phyloP scores from a whole-genome alignment of 2,888 invertebrate species.

The Litoditis marina region DNA sequence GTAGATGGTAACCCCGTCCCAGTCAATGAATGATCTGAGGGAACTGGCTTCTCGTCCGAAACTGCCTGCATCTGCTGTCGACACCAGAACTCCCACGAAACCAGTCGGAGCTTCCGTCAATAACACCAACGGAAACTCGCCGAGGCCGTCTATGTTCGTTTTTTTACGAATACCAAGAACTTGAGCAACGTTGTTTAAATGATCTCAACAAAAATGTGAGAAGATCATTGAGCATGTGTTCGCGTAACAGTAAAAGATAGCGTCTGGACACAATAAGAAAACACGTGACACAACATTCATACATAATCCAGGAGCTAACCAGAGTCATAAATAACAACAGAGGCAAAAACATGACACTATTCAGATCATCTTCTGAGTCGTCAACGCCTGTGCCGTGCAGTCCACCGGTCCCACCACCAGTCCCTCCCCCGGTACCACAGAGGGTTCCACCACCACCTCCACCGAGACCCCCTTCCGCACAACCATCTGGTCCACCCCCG shows the following conservation, averaged over 20 bases:
- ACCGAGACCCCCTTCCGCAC: conserved; percentile 6
- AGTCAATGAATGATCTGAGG: conserved; percentile 24
- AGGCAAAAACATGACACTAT: neutral
- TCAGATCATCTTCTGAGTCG: neutral
- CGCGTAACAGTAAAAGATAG: too few species aligned
- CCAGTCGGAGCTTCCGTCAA: conserved; percentile 22
- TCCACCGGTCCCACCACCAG: neutral
- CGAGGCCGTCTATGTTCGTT: neutral
- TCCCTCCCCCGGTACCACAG: conserved; percentile 11
- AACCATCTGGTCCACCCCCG: conserved; percentile 14
- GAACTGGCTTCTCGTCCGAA: conserved; percentile 1
- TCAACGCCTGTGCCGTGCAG: too few species aligned
- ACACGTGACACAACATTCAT: too few species aligned
- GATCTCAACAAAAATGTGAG: too few species aligned
- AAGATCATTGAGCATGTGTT: too few species aligned
- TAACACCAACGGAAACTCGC: neutral
- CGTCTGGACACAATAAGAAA: too few species aligned
- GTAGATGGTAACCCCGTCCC: conserved; percentile 14
- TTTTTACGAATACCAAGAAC: too few species aligned
- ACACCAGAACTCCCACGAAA: conserved; percentile 35
- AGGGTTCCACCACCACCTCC: conserved; percentile 7
- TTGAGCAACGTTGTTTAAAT: too few species aligned
- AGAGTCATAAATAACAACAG: neutral
- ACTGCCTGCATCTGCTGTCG: conserved; percentile 40
- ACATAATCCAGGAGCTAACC: too few species aligned